Base-by-base conservation (phyloP, 1,140 invertebrate species). In the Aphelenchoides besseyi region DNA sequence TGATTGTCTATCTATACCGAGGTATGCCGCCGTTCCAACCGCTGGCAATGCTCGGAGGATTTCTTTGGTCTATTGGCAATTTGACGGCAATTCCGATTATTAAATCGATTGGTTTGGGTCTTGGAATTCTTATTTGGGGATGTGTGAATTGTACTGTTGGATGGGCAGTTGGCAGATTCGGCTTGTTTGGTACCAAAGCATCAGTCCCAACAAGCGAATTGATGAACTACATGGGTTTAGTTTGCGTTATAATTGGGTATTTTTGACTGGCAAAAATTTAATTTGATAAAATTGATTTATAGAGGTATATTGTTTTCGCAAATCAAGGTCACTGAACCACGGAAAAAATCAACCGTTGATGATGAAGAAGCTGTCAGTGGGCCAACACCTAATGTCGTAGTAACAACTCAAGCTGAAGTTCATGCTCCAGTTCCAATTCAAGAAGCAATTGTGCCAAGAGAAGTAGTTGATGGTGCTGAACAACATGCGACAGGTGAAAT, bases 141-240 rank as follows among this genome's bases (percentile, higher is more conserved):
- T 71, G 66, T 35, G 68, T 75, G 33, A 71, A 78, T 28, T 74
- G 82, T 55, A 52, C 72, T 23, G 68, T 83, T 28, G 82, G 82
- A 3, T 87, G 87, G 87, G 85, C 85, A 5, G 84, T 79, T 69
- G 86, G 86, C 53, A 85, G 85, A 82, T 87, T 86, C 82, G 86
- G 85, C 3, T 77, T 82, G 66, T 86, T 87, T 81, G 86, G 85
- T 2, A 78, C 84, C 1, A 80, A 76, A 59, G 26, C 79, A 68
- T 75, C 80, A 54, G 53, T 74, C 0, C 85, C 85, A 1, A 59
- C 63, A 29, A 76, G 82, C 64, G 29, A 66, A 1, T 18, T 63
- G 1, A 30, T 87, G 68, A 87, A 87, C 74, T 85, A 86, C 75
- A 57, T 80, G 29, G 86, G 86, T n/a, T 82, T 87, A 9, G 71